Evolutionary conservation across 2,888 invertebrate genomes (phyloP).

Genomic region (Hypomecis punctinalis): DNA sequence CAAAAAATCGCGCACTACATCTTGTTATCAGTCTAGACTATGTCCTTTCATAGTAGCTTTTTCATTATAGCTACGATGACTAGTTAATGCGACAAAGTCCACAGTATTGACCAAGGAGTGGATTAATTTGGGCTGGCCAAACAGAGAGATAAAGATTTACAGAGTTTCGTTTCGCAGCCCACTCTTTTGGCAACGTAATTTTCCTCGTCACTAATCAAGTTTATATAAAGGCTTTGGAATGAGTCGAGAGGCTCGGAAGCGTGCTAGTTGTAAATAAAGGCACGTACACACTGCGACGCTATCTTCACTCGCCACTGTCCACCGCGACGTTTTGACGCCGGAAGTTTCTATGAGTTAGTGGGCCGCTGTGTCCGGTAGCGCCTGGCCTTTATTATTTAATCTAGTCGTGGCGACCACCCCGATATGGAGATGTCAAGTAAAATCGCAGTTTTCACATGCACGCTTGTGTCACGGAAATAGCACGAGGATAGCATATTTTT

Average conservation of each 20-base stretch:
- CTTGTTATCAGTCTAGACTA: no score
- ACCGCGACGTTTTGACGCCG: slow-evolving; percentile 75
- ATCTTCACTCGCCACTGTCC: slow-evolving; percentile 64
- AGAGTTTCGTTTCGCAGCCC: slow-evolving; percentile 5
- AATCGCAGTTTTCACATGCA: slow-evolving; percentile 33
- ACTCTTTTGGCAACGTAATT: slow-evolving; percentile 23
- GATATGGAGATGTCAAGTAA: slow-evolving; percentile 45
- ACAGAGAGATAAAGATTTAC: slow-evolving; percentile 15
- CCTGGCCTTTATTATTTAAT: slow-evolving; percentile 60
- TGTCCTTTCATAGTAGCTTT: no score
- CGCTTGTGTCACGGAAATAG: slow-evolving; percentile 3
- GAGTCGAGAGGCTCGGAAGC: slow-evolving; percentile 56
- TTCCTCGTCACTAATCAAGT: slow-evolving; percentile 35
- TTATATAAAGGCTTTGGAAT: slow-evolving; percentile 36
- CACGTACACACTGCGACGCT: slow-evolving; percentile 59
- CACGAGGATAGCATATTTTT: not conserved
- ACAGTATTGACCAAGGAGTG: slow-evolving; percentile 2
- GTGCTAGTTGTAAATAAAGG: slow-evolving; percentile 64
- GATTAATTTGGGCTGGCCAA: slow-evolving; percentile 18
- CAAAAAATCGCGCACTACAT: no score
- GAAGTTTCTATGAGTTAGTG: slow-evolving; percentile 78
- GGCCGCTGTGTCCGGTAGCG: slow-evolving; percentile 64
- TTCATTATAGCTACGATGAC: not conserved
- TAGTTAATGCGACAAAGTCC: not conserved
- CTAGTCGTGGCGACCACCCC: slow-evolving; percentile 46